Base-by-base conservation (phyloP, 2,797 vertebrate genomes). In the Alauda arvensis region DNA sequence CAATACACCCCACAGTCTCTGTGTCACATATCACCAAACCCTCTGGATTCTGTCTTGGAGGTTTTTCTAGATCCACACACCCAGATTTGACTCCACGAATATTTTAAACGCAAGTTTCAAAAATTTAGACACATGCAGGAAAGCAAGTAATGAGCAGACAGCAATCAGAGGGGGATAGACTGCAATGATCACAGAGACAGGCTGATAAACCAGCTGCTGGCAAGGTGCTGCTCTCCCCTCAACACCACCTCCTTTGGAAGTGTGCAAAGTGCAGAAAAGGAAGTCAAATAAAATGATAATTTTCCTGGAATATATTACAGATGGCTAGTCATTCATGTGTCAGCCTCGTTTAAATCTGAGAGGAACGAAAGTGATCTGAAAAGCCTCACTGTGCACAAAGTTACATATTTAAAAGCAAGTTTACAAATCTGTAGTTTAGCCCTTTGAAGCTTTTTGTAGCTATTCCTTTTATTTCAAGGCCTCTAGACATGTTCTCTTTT, bases 391-490 rank as follows among this genome's bases (percentile, higher is more conserved):
- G 12, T 68, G 62, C 46, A 70, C 57, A 60, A 82, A 85, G 65
- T 77, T 71, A 66, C 10, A 42, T 77, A 59, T 65, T 74, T 89
- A 71, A 92, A 83, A 78, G 18, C 34, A 76, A 87, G 62, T 76
- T 87, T 40, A 74, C 15, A 78, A n/a, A 78, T 77, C 42, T 83
- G 62, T 49, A 67, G 45, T 89, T 78, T 55, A 75, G 57, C 31
- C 39, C 51, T 88, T 69, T 63, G 71, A 87, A 85, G 45, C 2
- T 86, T 95, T 93, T 91, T 62, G 65, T 56, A 84, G n/a, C 2
- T 85, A 95, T 87, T 74, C 42, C 13, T 59, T 65, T 77, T 85
- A 88, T 88, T 96, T 72, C 86, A 93, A 65, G 83, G 71, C 56
- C 56, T 81, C 68, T 10, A 95, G 82, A 92, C 71, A 60, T 57